Conservation (phyloP, 2,113 vertebrate genomes). For the Rhea americana region DNA sequence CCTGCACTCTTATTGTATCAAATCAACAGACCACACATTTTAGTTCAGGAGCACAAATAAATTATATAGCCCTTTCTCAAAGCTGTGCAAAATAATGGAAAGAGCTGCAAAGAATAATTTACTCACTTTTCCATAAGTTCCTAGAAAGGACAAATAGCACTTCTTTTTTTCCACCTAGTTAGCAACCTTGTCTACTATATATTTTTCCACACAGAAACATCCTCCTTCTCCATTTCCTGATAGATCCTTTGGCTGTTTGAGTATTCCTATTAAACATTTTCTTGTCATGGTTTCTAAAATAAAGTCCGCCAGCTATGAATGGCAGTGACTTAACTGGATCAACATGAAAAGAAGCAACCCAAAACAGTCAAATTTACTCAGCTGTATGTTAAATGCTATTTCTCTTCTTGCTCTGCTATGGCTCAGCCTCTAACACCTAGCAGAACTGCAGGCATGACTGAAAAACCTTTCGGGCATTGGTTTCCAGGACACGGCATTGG, state of each 20-base stretch:
- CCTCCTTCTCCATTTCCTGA: not conserved
- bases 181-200: not conserved
- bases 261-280: not conserved
- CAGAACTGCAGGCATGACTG: not conserved
- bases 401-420: not conserved
- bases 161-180: not conserved
- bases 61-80: not conserved
- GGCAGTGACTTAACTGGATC: not conserved
- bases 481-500: rapidly evolving
- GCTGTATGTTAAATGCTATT: not conserved
- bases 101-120: not conserved
- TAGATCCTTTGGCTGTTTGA: not conserved
- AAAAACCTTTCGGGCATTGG: not conserved
- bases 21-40: not conserved
- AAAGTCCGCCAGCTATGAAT: not conserved
- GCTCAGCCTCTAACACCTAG: not conserved
- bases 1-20: not conserved
- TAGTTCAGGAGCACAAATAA: not conserved
- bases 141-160: not conserved
- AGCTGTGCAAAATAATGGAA: constrained; percentile 3
- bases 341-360: not conserved
- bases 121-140: not conserved
- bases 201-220: not conserved
- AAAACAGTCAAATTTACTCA: not conserved
- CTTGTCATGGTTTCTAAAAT: not conserved